These are phyloP conservation scores for Meleagris gallopavo DNA, from an alignment of 2,113 vertebrate species.

Conservation along the genomic window DNA sequence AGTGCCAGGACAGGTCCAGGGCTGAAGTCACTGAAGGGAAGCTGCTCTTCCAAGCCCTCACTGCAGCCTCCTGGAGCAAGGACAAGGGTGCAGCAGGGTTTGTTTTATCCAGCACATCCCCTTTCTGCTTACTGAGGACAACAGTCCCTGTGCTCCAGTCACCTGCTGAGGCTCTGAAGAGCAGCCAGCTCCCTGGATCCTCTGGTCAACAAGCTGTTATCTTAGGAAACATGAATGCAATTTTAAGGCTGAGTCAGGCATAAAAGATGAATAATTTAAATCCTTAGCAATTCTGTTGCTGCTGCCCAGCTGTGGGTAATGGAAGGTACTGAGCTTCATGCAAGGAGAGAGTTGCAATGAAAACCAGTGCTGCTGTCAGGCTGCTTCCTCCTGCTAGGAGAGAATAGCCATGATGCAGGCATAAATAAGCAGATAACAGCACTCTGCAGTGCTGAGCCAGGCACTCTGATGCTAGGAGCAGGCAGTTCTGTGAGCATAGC, in stretches of 20 bases:
- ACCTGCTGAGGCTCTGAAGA: neutral
- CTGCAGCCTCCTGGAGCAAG: neutral
- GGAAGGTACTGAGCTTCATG: neutral
- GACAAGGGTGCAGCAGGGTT: neutral
- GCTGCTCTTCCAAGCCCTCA: neutral
- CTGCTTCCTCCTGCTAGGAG: neutral
- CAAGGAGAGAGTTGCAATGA: neutral
- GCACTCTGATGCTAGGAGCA: neutral
- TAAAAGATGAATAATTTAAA: constrained; percentile 37
- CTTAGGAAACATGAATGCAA: neutral
- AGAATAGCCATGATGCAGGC: neutral
- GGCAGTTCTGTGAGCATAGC: neutral
- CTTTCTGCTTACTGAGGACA: neutral
- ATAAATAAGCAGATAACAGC: neutral
- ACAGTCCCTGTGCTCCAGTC: neutral
- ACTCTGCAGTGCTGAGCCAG: constrained; percentile 1
- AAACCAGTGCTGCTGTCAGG: neutral
- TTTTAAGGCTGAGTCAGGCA: constrained; percentile 40
- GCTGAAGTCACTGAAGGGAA: neutral
- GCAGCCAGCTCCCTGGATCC: neutral
- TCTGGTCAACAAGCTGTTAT: neutral
- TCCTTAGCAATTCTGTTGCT: neutral
- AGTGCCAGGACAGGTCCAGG: neutral
- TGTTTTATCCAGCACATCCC: neutral
- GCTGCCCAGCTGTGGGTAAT: neutral